Base-by-base conservation (phyloP, 2,888 invertebrate genomes). In the Drosophila nigricruria region DNA sequence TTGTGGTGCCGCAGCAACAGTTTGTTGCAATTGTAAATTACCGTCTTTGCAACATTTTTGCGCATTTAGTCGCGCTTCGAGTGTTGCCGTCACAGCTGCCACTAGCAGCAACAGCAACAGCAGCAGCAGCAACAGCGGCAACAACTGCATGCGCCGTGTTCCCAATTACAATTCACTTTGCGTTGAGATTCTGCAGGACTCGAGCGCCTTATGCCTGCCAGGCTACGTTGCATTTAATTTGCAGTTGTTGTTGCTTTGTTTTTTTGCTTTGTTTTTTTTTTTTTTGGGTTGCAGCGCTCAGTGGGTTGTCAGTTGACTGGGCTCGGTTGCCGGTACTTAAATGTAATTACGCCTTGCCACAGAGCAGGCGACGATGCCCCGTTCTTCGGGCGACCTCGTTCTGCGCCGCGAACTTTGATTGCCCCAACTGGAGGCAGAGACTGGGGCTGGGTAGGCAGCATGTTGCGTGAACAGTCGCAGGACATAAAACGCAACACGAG, bases 61-160 rank as follows among this genome's bases (percentile, higher is more conserved):
- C 82, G 86, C 87, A 82, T 89, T 87, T 89, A 88, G 86, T 88
- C 88, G 86, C 86, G 86, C 89, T 89, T 85, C 78, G 85, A 89
- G 85, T 87, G 89, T 89, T 88, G 78, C 76, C 70, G 69, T 66
- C 88, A 81, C 82, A 86, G 83, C 89, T 88, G 89, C 82, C 70
- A 67, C 65, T 34, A 52, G 58, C 58, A 40, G 27, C 57, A 63
- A 8, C 52, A 32, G 34, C 62, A 59, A 20, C 77, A 53, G 25
- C 56, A 50, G 8, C 54, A 38, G 16, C 45, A 34, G 12, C 68
- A 10, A n/a, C 23, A 38, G n/a, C 43, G 40, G 42, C 27, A 36
- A 45, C 72, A 52, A 52, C 50, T 52, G 32, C 38, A 36, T 53
- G 53, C 50, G 32, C 58, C 62, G 64, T 69, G 76, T 78, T 79